Conservation (phyloP, 2,113 vertebrate genomes). For the Garra rufa region DNA sequence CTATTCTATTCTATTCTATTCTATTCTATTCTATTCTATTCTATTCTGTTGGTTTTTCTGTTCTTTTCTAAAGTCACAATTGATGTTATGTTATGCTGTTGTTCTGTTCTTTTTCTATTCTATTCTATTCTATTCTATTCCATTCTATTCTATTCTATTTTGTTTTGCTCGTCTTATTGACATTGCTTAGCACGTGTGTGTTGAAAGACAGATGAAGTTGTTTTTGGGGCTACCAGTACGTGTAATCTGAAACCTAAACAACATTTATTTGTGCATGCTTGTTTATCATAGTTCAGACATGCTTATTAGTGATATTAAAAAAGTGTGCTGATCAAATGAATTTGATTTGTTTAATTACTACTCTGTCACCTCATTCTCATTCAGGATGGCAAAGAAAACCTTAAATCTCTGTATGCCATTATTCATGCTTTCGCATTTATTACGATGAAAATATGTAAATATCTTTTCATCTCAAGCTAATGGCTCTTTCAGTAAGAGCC, state of each 20-base stretch:
- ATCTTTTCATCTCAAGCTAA: constrained; percentile 13
- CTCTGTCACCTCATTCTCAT: neutral
- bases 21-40: neutral
- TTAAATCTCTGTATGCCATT: neutral
- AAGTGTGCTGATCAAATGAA: neutral
- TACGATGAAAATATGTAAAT: neutral
- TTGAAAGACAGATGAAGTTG: neutral
- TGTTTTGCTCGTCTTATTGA: neutral
- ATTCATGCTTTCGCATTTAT: constrained; percentile 6
- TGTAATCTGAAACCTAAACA: neutral
- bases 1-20: neutral
- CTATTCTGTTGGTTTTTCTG: neutral
- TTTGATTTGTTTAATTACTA: neutral
- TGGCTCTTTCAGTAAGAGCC: constrained; percentile 10
- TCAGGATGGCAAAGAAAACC: neutral
- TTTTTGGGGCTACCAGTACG: neutral
- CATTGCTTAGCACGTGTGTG: neutral
- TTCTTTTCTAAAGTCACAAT: neutral
- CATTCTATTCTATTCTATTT: neutral
- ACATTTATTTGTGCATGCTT: neutral
- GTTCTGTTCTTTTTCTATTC: neutral
- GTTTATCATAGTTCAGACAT: neutral
- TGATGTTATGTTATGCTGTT: neutral
- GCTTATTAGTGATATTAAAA: neutral
- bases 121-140: neutral